A percentile compares a stretch with the other conserved stretches of the same genome.
phyloP scores from a whole-genome alignment of 1,140 invertebrate genomes.

The Diabrotica undecimpunctata region DNA sequence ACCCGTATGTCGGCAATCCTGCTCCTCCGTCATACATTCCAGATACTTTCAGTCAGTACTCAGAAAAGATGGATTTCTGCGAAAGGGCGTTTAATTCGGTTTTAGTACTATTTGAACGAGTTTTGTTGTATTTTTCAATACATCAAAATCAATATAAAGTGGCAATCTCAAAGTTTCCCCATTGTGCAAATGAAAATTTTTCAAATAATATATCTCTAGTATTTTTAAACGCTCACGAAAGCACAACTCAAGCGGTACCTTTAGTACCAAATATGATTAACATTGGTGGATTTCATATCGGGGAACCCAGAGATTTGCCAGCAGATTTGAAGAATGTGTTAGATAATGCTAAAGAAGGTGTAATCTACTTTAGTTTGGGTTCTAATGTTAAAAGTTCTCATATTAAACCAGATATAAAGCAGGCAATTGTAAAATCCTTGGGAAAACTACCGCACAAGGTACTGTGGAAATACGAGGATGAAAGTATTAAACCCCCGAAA shows the following conservation, averaged over 20 bases:
- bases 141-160: no score
- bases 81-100: no score
- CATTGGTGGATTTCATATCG: slow-evolving; percentile 48
- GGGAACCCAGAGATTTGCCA: slow-evolving; percentile 25
- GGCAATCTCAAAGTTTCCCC: no score
- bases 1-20: no score
- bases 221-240: slow-evolving; percentile 42
- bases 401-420: slow-evolving; percentile 8
- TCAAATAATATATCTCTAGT: no score
- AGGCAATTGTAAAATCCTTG: slow-evolving; percentile 53
- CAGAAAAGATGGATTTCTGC: no score
- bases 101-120: no score
- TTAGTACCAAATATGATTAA: slow-evolving; percentile 49
- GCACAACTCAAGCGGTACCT: slow-evolving; percentile 30
- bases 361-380: slow-evolving; percentile 53
- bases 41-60: no score
- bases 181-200: no score
- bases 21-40: no score
- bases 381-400: slow-evolving; percentile 21
- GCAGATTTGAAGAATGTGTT: slow-evolving; percentile 56
- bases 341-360: slow-evolving; percentile 53
- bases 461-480: slow-evolving; percentile 61
- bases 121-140: no score
- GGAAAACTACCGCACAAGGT: slow-evolving; percentile 56
- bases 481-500: slow-evolving; percentile 42